Evolutionary conservation across 1,140 invertebrate species (phyloP).

Genomic region (Drosophila repleta): DNA sequence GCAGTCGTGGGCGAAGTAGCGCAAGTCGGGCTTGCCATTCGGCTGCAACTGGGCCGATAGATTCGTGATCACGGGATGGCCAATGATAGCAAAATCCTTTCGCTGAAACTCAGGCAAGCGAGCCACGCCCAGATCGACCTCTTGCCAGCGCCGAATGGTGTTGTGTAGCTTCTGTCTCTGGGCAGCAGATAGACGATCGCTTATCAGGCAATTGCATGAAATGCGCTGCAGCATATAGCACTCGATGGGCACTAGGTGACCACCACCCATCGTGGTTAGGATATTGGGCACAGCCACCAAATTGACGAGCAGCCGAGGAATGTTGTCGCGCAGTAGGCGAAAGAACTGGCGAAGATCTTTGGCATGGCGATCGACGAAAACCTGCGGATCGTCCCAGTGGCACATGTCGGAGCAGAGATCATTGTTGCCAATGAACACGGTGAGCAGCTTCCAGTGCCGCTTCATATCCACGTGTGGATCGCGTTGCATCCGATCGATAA

Average conservation of each 20-base stretch:
- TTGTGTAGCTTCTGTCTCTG: constrained; percentile 56
- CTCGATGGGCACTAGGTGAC: constrained; percentile 60
- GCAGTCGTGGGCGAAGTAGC: constrained; percentile 88
- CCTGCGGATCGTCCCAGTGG: constrained; percentile 60
- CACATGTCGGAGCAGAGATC: constrained; percentile 89
- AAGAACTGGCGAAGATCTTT: constrained; percentile 55
- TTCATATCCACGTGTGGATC: constrained; percentile 86
- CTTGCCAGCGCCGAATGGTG: constrained; percentile 84
- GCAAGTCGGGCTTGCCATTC: constrained; percentile 85
- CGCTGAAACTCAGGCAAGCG: constrained; percentile 75
- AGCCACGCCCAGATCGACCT: constrained; percentile 79
- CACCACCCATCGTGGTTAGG: constrained; percentile 61
- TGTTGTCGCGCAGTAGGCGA: constrained; percentile 65
- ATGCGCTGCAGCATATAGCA: constrained; percentile 83
- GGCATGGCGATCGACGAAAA: constrained; percentile 60
- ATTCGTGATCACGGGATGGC: constrained; percentile 85
- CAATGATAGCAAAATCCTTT: constrained; percentile 86
- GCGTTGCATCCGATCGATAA: constrained; percentile 86
- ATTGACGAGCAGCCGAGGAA: constrained; percentile 72
- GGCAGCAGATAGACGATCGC: constrained; percentile 55
- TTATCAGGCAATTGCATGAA: constrained; percentile 85
- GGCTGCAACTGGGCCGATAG: constrained; percentile 76
- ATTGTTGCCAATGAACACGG: constrained; percentile 88
- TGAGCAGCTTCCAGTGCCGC: constrained; percentile 89
- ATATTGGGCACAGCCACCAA: constrained; percentile 64